Evolutionary conservation across 92 coral and sea anemone species (phyloP).

Genomic region (Porites lobata): DNA sequence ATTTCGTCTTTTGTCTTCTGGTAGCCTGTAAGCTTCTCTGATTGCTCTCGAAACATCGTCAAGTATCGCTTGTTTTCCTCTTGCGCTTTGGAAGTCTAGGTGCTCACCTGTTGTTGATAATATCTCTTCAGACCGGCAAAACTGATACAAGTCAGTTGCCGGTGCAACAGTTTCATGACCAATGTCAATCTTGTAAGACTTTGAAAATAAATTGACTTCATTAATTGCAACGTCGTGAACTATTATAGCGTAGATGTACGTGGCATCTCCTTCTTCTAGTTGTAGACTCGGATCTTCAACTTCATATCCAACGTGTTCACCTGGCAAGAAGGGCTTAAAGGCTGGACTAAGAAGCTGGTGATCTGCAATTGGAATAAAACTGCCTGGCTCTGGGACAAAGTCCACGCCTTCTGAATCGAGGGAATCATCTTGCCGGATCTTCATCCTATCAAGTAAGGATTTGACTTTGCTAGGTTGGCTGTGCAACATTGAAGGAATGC

Average conservation of each 20-base stretch:
- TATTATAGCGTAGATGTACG: conserved; percentile 75
- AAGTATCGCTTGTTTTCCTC: conserved; percentile 17
- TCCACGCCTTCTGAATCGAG: background rate
- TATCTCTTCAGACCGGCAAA: conserved; percentile 23
- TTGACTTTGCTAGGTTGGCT: conserved; percentile 29
- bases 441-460: conserved; percentile 35
- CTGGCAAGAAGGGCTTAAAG: conserved; percentile 69
- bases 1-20: conserved; percentile 54
- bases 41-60: conserved; percentile 35
- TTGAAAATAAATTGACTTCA: background rate
- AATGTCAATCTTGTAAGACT: conserved; percentile 64
- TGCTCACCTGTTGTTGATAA: background rate
- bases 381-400: conserved; percentile 67
- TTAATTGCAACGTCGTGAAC: conserved; percentile 48
- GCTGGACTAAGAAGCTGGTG: conserved; percentile 65
- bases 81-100: background rate
- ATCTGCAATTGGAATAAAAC: conserved; percentile 59
- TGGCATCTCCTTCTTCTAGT: conserved; percentile 57
- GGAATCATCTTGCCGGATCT: conserved; percentile 63
- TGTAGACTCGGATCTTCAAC: conserved; percentile 76
- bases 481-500: conserved; percentile 59
- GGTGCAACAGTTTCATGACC: conserved; percentile 48
- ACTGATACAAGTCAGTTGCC: conserved; percentile 63
- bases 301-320: conserved; percentile 81
- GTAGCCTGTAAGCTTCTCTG: conserved; percentile 71